Conservation (phyloP, 2,888 invertebrate species). For the Sesia bembeciformis region DNA sequence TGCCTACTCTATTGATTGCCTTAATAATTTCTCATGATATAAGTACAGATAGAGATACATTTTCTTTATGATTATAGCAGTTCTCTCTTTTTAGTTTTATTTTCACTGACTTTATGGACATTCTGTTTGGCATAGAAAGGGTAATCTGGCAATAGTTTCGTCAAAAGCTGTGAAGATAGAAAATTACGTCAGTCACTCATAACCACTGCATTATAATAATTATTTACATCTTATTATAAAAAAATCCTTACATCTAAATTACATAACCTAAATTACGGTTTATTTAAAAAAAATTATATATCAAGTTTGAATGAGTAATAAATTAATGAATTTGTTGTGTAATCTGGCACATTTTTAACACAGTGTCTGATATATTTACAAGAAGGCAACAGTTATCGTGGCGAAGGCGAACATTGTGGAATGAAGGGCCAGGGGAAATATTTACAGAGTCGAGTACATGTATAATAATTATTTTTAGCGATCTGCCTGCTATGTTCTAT, state of each 20-base stretch:
- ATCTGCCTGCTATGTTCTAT: constrained; percentile 45
- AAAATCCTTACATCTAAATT: constrained; percentile 43
- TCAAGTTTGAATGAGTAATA: constrained; percentile 62
- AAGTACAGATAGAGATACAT: no score
- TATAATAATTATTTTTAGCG: constrained; percentile 37
- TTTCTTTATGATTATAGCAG: no score
- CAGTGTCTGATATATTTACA: constrained; percentile 46
- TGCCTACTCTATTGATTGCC: no score
- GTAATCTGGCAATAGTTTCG: no score
- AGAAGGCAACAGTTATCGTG: constrained; percentile 13
- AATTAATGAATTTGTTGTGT: constrained; percentile 66
- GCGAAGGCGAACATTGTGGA: constrained; percentile 13
- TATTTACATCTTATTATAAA: constrained; percentile 64
- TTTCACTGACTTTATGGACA: no score
- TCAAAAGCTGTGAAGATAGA: neutral
- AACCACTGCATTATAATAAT: constrained; percentile 21
- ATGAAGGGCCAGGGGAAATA: constrained; percentile 33
- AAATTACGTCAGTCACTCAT: neutral
- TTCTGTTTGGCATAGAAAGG: no score
- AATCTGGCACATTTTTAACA: constrained; percentile 48
- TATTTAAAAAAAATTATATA: constrained; percentile 48
- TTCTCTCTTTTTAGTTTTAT: no score
- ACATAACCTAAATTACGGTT: constrained; percentile 17
- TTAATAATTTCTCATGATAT: no score
- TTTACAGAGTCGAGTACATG: constrained; percentile 37